phyloP scores from a whole-genome alignment of 2,797 vertebrate genomes.

The Neopelma chrysocephalum region DNA sequence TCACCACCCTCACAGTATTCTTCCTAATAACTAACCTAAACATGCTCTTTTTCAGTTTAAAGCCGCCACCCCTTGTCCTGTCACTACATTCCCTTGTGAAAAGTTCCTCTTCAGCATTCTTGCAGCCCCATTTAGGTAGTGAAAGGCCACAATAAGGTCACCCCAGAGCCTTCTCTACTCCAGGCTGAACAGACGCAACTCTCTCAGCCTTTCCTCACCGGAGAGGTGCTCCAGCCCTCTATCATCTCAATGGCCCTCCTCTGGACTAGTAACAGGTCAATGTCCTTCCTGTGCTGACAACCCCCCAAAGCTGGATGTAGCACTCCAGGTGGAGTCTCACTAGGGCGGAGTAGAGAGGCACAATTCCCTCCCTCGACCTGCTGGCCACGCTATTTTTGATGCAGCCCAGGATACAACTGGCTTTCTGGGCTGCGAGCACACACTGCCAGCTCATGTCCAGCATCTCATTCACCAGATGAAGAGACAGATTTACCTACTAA shows the following conservation, averaged over 20 bases:
- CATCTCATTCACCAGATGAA: background rate
- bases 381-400: background rate
- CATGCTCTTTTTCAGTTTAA: background rate
- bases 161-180: background rate
- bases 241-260: background rate
- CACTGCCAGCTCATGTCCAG: background rate
- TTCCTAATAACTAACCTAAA: background rate
- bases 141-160: background rate
- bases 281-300: background rate
- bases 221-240: background rate
- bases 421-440: background rate
- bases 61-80: background rate
- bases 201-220: background rate
- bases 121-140: background rate
- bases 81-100: background rate
- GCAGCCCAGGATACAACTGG: background rate
- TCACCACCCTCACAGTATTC: background rate
- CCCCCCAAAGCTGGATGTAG: background rate
- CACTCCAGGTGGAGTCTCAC: background rate
- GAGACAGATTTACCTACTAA: conserved; percentile 79
- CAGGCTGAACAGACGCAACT: background rate
- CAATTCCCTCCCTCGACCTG: background rate
- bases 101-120: background rate
- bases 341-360: background rate
- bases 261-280: background rate